Evolutionary conservation across 2,888 invertebrate genomes (phyloP).

Genomic region (Chironomus riparius): DNA sequence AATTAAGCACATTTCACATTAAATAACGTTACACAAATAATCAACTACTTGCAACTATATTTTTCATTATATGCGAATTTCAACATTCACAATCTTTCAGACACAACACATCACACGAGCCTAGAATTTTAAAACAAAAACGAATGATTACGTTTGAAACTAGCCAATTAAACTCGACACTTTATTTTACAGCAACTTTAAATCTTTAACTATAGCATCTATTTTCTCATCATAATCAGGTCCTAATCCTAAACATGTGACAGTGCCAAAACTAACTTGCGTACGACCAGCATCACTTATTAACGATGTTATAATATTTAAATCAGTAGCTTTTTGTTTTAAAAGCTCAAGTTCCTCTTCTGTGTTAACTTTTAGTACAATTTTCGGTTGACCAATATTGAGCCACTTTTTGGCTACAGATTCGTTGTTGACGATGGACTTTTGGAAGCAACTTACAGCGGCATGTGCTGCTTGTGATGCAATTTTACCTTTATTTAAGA

Average conservation of each 20-base stretch:
- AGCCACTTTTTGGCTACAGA: constrained; percentile 54
- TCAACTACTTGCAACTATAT: no score
- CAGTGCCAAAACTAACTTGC: constrained; percentile 56
- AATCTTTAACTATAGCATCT: constrained; percentile 53
- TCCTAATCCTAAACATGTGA: constrained; percentile 66
- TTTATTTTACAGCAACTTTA: constrained; percentile 39
- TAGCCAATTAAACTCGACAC: no score
- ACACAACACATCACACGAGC: no score
- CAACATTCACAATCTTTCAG: no score
- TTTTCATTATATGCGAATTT: no score
- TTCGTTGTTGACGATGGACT: constrained; percentile 41
- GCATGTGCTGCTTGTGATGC: constrained; percentile 77
- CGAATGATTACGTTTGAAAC: no score
- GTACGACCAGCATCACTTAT: constrained; percentile 68
- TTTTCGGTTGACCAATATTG: constrained; percentile 60
- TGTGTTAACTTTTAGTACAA: constrained; percentile 54
- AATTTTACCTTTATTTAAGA: constrained; percentile 45
- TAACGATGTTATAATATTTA: constrained; percentile 47
- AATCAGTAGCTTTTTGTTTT: constrained; percentile 44
- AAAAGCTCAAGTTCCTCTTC: constrained; percentile 46
- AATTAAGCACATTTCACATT: no score
- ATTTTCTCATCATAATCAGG: constrained; percentile 51
- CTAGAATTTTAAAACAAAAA: no score
- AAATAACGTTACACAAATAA: no score
- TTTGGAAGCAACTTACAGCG: constrained; percentile 57